phyloP scores from a whole-genome alignment of 1,140 invertebrate genomes.

The Cotesia glomerata region DNA sequence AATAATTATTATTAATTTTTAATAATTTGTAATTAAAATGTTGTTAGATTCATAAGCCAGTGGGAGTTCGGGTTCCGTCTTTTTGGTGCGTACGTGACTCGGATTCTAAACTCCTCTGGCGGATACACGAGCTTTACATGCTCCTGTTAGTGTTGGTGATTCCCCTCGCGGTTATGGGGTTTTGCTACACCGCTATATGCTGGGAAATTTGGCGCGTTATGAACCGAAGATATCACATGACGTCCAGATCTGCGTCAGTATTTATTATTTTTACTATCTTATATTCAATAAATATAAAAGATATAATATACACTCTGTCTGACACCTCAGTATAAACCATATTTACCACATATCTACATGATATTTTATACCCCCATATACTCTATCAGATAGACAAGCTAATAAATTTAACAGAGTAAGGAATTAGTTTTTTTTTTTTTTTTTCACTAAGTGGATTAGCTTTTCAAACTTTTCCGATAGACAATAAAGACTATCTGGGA shows the following conservation, averaged over 20 bases:
- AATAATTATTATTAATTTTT: background rate
- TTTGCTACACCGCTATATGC: constrained; percentile 72
- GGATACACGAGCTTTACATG: constrained; percentile 73
- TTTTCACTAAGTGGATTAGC: no score
- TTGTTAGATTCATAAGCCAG: constrained; percentile 64
- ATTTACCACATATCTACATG: background rate
- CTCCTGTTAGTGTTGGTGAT: constrained; percentile 70
- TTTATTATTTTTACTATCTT: constrained; percentile 15
- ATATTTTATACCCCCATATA: no score
- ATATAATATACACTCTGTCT: background rate
- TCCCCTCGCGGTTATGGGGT: constrained; percentile 71
- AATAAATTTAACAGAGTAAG: no score
- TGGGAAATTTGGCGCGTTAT: constrained; percentile 71
- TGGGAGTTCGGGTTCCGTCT: constrained; percentile 62
- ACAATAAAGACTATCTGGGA: no score
- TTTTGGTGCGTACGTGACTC: constrained; percentile 72
- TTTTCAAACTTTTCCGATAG: no score
- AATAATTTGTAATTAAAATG: constrained; percentile 8
- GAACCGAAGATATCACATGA: constrained; percentile 66
- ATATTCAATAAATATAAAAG: constrained; percentile 9
- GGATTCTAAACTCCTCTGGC: constrained; percentile 62
- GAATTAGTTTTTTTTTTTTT: no score
- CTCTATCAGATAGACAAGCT: no score
- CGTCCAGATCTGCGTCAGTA: constrained; percentile 62
- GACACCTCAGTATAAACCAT: no score